Evolutionary conservation across 2,888 invertebrate species (phyloP), one percentile per base, ranked within the genome.

Genomic region (Coelinius sp.): DNA sequence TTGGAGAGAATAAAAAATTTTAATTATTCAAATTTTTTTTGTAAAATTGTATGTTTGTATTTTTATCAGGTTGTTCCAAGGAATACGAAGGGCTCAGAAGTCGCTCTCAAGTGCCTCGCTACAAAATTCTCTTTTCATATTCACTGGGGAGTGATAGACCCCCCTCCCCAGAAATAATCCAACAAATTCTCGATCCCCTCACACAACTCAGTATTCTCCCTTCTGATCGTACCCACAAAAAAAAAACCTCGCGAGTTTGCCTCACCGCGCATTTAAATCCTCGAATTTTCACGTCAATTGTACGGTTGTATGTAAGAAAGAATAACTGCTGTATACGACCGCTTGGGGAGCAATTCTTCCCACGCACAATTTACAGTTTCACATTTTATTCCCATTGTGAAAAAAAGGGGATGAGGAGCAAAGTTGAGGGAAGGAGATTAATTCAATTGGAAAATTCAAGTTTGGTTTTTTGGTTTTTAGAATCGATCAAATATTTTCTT

Each of bases 321-420:
- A 7, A 56, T 53, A 46, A 35, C 17, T 65, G 38, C 49, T 24
- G 35, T 25, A 72, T 79, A 81, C 79, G 82, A 83, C 76, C 80
- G 77, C 71, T 82, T 80, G 76, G 86, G 86, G 86, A 87, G 80
- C 85, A 82, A 86, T 87, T 86, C 83, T 85, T 85, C 85, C 86
- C 86, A 85, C 86, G 86, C 86, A 86, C 86, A 86, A 87, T 87
- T 86, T 87, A 86, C 86, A 87, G 85, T 87, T 87, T 86, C 86
- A 84, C 86, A 84, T 87, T 87, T 85, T 86, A 86, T 86, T 86
- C 86, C 84, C 85, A 83, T 85, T 84, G 85, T 84, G 83, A 63
- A 76, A n/a, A 76, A 78, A 76, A 79, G 78, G 78, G 76, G 79
- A 67, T 25, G 53, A 27, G 49, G 20, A 14, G n/a, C 27, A 44